phyloP scores from a whole-genome alignment of 2,113 vertebrate species.

The Hemibagrus wyckioides region DNA sequence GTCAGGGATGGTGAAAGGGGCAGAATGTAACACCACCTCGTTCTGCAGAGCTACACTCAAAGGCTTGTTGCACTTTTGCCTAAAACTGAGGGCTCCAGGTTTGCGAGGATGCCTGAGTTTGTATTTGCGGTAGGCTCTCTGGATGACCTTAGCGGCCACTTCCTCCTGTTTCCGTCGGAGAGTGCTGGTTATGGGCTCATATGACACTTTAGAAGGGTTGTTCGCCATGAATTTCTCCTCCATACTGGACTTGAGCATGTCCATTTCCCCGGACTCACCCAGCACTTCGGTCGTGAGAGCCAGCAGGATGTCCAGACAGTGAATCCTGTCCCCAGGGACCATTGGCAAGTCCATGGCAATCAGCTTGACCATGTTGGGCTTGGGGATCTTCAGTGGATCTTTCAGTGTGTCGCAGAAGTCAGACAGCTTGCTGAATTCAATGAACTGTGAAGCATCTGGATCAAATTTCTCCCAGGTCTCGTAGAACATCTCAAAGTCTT shows the following conservation, averaged over 20 bases:
- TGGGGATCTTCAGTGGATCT: slow-evolving; percentile 86
- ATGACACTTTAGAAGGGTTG: slow-evolving; percentile 89
- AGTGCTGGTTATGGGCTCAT: slow-evolving; percentile 93
- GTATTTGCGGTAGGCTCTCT: slow-evolving; percentile 85
- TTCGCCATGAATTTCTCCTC: slow-evolving; percentile 97
- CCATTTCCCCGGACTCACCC: slow-evolving; percentile 90
- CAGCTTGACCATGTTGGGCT: slow-evolving; percentile 89
- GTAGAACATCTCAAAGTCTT: slow-evolving; percentile 97
- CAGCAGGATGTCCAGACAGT: slow-evolving; percentile 93
- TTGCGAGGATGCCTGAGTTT: slow-evolving; percentile 78
- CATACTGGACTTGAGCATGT: slow-evolving; percentile 89
- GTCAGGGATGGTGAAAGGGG: slow-evolving; percentile 44
- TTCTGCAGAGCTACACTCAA: slow-evolving; percentile 59
- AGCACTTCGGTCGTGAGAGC: slow-evolving; percentile 90
- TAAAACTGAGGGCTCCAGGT: slow-evolving; percentile 81
- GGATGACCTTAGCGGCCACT: slow-evolving; percentile 85
- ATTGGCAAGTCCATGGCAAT: slow-evolving; percentile 90
- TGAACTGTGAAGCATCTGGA: slow-evolving; percentile 88
- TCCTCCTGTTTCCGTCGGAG: slow-evolving; percentile 91
- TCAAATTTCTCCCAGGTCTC: slow-evolving; percentile 98
- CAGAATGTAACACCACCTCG: slow-evolving; percentile 63
- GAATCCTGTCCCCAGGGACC: slow-evolving; percentile 93
- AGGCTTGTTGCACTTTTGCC: slow-evolving; percentile 60
- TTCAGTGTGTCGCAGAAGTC: slow-evolving; percentile 90
- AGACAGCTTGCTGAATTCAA: slow-evolving; percentile 80